Evolutionary conservation across 2,797 vertebrate genomes (phyloP).

Genomic region (Otolemur crassicaudatus): DNA sequence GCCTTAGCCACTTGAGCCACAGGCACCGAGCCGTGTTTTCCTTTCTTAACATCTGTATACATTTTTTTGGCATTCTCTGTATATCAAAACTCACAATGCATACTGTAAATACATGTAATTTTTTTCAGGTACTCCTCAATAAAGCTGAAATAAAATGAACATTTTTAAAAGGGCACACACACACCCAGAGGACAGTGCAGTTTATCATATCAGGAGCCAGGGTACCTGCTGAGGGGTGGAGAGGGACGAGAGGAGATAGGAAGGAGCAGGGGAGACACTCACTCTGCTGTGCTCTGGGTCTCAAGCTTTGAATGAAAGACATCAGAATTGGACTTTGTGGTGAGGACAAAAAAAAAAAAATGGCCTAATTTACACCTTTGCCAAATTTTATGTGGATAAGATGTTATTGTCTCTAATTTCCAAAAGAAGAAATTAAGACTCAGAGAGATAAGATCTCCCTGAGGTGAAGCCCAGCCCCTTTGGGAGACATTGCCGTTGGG

Average conservation of each 20-base stretch:
- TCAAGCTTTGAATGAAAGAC: not conserved
- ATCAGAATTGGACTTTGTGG: not conserved
- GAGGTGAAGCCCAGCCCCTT: not conserved
- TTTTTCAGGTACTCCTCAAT: not conserved
- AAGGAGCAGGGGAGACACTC: not conserved
- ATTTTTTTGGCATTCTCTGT: too few species aligned
- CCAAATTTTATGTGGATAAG: not conserved
- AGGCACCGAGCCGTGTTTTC: too few species aligned
- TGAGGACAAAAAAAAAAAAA: not conserved
- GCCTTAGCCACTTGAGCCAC: too few species aligned
- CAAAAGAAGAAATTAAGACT: not conserved
- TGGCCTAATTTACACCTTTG: not conserved
- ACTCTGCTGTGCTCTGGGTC: not conserved
- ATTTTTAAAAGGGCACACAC: not conserved
- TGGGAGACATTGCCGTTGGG: fast-evolving
- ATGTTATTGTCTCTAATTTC: constrained; percentile 10
- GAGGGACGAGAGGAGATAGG: not conserved
- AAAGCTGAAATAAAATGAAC: not conserved
- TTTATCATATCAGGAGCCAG: not conserved
- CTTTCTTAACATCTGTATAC: too few species aligned
- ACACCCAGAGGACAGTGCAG: not conserved
- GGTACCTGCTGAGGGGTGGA: fast-evolving
- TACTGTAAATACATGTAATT: not conserved
- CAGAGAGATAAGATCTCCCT: not conserved
- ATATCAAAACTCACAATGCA: not conserved